Conservation (phyloP, 2,888 invertebrate genomes). For the Ommatoiulus sabulosus region DNA sequence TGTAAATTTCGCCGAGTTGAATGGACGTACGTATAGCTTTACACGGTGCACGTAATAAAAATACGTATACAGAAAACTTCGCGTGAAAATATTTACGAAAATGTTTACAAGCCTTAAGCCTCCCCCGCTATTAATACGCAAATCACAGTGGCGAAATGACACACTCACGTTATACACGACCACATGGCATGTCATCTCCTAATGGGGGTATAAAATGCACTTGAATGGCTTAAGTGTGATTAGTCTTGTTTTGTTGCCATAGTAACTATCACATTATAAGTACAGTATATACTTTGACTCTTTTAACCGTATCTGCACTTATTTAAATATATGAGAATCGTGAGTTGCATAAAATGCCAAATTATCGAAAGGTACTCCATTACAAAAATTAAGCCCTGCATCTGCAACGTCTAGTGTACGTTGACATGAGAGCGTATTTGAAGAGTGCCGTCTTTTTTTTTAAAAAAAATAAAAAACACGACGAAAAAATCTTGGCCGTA, state of each 20-base stretch:
- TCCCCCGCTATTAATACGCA: background rate
- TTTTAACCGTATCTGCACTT: background rate
- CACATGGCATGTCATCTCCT: background rate
- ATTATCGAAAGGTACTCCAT: conserved; percentile 9
- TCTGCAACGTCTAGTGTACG: background rate
- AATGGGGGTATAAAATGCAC: conserved; percentile 9
- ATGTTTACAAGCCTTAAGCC: background rate
- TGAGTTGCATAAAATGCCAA: background rate
- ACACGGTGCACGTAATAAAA: background rate
- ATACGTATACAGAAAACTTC: background rate
- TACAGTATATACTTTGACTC: background rate
- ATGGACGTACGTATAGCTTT: background rate
- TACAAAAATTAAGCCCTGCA: background rate
- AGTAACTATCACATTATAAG: conserved; percentile 36
- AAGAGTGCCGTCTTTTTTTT: background rate
- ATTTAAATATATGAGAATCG: background rate
- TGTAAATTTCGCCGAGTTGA: background rate
- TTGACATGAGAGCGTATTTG: background rate
- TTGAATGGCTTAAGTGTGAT: conserved; percentile 31
- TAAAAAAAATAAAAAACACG: background rate
- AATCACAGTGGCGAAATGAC: background rate
- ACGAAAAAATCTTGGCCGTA: background rate
- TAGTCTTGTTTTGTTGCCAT: conserved; percentile 31
- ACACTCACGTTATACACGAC: background rate
- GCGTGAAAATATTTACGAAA: background rate